Conservation (phyloP, 2,888 invertebrate genomes). For the Troides oblongomaculatus region DNA sequence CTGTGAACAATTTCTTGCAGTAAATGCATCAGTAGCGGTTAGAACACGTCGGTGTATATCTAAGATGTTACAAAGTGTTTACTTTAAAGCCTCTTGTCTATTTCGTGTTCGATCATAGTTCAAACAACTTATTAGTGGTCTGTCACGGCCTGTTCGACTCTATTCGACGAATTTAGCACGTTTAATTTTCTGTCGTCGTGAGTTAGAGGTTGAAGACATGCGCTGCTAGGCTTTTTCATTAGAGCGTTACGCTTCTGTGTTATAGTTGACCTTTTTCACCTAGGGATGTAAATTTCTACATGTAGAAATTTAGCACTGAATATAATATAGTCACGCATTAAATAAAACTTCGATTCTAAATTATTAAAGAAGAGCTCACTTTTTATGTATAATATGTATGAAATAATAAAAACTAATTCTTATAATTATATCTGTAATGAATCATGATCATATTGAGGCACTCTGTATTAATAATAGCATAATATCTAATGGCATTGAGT, state of each 20-base stretch:
- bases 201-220: conserved; percentile 64
- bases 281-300: not conserved
- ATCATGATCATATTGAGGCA: too few species aligned
- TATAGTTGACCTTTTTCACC: conserved; percentile 21
- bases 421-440: too few species aligned
- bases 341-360: too few species aligned
- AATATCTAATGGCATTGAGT: too few species aligned
- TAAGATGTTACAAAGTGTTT: conserved; percentile 27
- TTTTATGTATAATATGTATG: too few species aligned
- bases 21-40: not conserved
- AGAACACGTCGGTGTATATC: conserved; percentile 2
- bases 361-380: too few species aligned
- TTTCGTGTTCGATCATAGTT: conserved; percentile 41
- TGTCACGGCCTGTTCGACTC: conserved; percentile 68
- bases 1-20: conserved; percentile 2
- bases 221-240: conserved; percentile 68
- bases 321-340: too few species aligned
- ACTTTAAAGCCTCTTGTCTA: conserved; percentile 29
- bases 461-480: too few species aligned
- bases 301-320: not conserved
- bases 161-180: conserved; percentile 70
- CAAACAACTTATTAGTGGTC: conserved; percentile 60
- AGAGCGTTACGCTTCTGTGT: conserved; percentile 68
- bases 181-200: conserved; percentile 56
- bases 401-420: too few species aligned